These are phyloP conservation scores for Eubucco bourcierii DNA, from an alignment of 2,113 vertebrate species.

Conservation along the genomic window DNA sequence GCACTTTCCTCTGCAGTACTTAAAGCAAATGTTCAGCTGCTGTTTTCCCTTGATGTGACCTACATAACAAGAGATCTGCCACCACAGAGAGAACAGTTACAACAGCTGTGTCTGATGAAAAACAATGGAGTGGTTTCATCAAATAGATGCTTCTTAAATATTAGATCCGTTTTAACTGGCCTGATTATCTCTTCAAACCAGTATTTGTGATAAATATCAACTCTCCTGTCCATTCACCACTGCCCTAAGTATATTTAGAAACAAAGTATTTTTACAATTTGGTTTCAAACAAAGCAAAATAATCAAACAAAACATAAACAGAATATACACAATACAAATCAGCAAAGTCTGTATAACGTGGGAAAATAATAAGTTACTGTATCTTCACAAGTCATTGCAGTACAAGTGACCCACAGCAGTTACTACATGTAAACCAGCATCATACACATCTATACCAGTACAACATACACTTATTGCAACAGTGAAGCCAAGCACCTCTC, in stretches of 20 bases:
- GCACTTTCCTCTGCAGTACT: constrained; percentile 14
- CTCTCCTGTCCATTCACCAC: not conserved
- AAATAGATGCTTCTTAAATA: constrained; percentile 54
- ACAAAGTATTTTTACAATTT: not conserved
- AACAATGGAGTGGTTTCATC: constrained; percentile 67
- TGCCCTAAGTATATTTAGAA: not conserved
- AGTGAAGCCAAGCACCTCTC: too few relatives aligned
- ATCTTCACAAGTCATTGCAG: not conserved
- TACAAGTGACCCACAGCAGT: not conserved
- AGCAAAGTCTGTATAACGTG: not conserved
- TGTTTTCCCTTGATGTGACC: constrained; percentile 70
- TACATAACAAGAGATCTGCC: constrained; percentile 70
- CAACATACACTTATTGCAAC: not conserved
- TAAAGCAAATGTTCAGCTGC: constrained; percentile 53
- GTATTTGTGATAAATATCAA: constrained; percentile 27
- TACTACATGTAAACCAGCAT: not conserved
- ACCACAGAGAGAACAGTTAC: constrained; percentile 60
- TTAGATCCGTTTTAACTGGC: constrained; percentile 51
- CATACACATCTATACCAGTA: not conserved
- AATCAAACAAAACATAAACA: not conserved
- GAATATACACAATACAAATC: not conserved
- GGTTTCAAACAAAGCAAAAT: not conserved
- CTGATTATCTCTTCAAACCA: constrained; percentile 60
- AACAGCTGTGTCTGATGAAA: constrained; percentile 68
- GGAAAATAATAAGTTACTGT: not conserved